Evolutionary conservation across 2,888 invertebrate genomes (phyloP), one percentile per base, ranked within the genome.

Genomic region (Pyrrhosoma nymphula): DNA sequence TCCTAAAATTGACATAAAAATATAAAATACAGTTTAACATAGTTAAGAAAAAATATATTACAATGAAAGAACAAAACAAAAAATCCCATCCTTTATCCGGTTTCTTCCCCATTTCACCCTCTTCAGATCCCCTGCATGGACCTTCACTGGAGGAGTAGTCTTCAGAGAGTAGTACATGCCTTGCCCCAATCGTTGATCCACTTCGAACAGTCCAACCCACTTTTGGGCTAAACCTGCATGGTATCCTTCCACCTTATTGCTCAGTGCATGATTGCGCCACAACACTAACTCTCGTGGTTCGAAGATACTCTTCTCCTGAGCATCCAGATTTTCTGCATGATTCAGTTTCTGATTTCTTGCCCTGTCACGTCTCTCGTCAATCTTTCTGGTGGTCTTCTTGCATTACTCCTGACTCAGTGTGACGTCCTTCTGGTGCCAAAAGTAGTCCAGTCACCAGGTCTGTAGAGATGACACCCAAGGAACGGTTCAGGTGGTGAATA

Each of bases 231-330:
- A 14, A 88, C 88, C 88, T 39, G 35, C 88, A 47, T 35, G 88
- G 88, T 39, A 88, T 88, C 88, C 88, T 23, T 88, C 39, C 14
- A 12, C 88, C 88, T 88, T 88, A 14, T 39, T 88, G 88, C 88
- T 88, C 39, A 39, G 39, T 18, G 88, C 39, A 88, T 88, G 35
- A 88, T 88, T 35, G 47, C n/a, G 20, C 39, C 88, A 12, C 88
- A 88, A 20, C 35, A 88, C 88, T 14, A 14, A 88, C 35, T 69
- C 8, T 26, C 23, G 4, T 69, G 23, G 69, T 69, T 69, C 10
- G 12, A 69, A 69, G 47, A 47, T 47, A 8, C 47, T 47, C 47
- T 2, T 8, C 47, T 47, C 47, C 8, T 47, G 47, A 47, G 8
- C 47, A 10, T 69, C 69, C 69, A 69, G 69, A 69, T 69, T 69